These are phyloP conservation scores for Oceanites oceanicus DNA, from an alignment of 2,113 vertebrate species.

Conservation along the genomic window DNA sequence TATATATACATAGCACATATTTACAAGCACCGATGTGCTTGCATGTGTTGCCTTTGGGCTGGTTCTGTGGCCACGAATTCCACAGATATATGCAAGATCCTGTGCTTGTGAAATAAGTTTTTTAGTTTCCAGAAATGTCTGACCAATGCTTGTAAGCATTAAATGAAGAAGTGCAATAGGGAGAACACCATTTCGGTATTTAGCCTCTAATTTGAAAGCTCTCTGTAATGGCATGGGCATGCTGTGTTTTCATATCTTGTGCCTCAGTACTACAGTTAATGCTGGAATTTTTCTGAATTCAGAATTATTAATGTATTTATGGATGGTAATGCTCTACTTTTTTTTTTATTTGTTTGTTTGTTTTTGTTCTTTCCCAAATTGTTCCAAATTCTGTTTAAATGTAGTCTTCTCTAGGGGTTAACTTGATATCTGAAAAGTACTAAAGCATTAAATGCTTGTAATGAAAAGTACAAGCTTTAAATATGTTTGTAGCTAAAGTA, in stretches of 20 bases:
- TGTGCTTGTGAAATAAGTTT: not conserved
- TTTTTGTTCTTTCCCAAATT: not conserved
- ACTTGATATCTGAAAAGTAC: not conserved
- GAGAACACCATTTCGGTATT: not conserved
- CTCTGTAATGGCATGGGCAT: not conserved
- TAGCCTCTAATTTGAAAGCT: not conserved
- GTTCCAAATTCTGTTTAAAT: not conserved
- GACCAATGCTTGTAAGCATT: not conserved
- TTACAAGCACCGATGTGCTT: not conserved
- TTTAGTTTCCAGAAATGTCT: not conserved
- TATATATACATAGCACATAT: accelerated
- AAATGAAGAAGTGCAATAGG: not conserved
- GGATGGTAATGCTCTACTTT: not conserved
- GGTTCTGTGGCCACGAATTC: not conserved
- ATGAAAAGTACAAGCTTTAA: not conserved
- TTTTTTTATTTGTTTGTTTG: too few relatives aligned
- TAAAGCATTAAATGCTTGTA: not conserved
- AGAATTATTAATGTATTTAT: not conserved
- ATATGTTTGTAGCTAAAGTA: not conserved
- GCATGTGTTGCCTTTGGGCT: not conserved
- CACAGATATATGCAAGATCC: not conserved
- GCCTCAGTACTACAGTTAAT: not conserved
- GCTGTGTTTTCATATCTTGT: not conserved
- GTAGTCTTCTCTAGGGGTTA: not conserved
- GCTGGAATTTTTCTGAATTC: not conserved